Conservation (phyloP, 2,113 vertebrate genomes). For the Oryctolagus cuniculus region DNA sequence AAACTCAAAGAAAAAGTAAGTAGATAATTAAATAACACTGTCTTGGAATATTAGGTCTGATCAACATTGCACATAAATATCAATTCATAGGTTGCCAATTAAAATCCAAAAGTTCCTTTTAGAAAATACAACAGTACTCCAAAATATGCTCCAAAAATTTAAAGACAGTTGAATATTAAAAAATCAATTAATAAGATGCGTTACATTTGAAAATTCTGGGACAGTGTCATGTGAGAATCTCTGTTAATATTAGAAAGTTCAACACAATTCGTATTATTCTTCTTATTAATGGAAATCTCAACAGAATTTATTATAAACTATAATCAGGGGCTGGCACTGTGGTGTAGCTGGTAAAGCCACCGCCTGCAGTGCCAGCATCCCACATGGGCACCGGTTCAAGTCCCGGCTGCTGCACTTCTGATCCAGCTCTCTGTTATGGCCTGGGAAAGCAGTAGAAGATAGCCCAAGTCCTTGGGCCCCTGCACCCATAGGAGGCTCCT, state of each 20-base stretch:
- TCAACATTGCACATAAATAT: neutral
- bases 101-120: neutral
- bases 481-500: no score
- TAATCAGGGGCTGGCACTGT: no score
- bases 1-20: neutral
- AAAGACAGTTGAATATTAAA: neutral
- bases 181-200: neutral
- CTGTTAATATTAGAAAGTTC: neutral
- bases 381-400: no score
- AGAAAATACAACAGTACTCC: neutral
- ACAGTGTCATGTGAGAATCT: neutral
- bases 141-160: neutral
- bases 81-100: neutral
- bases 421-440: no score
- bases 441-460: no score
- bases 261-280: neutral
- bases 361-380: no score
- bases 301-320: neutral
- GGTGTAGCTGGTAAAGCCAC: no score
- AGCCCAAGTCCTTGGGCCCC: no score
- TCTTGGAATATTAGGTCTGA: neutral
- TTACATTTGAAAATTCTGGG: neutral
- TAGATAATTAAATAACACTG: neutral
- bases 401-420: no score
- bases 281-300: neutral